Base-by-base conservation (phyloP, 1,140 invertebrate species). In the Psix sp. region DNA sequence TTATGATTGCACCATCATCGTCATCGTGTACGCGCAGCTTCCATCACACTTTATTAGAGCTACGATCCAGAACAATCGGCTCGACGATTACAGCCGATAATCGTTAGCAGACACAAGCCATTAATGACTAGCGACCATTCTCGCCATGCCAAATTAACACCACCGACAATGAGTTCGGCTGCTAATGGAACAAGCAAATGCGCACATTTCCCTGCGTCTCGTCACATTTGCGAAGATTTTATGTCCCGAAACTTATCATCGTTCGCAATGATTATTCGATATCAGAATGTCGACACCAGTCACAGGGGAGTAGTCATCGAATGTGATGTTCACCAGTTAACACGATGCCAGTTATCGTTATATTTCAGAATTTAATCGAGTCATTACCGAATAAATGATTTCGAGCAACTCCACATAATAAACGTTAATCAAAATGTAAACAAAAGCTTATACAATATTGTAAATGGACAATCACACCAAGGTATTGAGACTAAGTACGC, bases 31-130 rank as follows among this genome's bases (percentile, higher is more conserved):
- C 66, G 20, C 29, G 17, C 74, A 84, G 70, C 76, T 74, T 75
- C 80, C 79, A 86, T 85, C 83, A 68, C 68, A 78, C 72, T 85
- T 83, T 85, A 84, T 86, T 85, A 83, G 77, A 77, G 75, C 73
- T 77, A 81, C 80, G 77, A 84, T 83, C 77, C 68, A 56, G 63
- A 71, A 84, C 82, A 84, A 85, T 86, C 84, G 82, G 78, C 81
- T 72, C 78, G 74, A 83, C 84, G 84, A 86, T 86, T 84, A 86
- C 81, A 84, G 71, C 84, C 81, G 79, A 85, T 86, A 84, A 86
- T 85, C 85, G 84, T 86, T 86, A 85, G 77, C 82, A 77, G 76
- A 74, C 78, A 85, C 79, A 76, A 79, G 67, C 83, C 82, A 84
- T 86, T 83, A 82, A 85, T 83, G 82, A 82, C 82, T 74, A 78